Conservation (phyloP, 2,888 invertebrate genomes). For the Pecten maximus region DNA sequence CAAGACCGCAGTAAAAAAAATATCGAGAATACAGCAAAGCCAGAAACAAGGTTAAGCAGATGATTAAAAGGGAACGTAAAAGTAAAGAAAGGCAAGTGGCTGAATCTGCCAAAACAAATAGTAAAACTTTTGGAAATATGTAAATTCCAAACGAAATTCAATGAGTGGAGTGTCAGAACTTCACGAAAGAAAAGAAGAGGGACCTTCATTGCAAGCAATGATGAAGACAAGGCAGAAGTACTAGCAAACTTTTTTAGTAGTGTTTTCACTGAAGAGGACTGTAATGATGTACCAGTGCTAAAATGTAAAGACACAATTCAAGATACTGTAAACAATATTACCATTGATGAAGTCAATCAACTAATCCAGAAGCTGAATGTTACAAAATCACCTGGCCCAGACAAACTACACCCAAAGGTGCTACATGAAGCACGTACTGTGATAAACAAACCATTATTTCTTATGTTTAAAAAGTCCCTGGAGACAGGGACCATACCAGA, state of each 20-base stretch:
- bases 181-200: slow-evolving; percentile 23
- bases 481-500: no score
- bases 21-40: slow-evolving; percentile 41
- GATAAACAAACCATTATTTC: background rate
- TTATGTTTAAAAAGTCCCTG: no score
- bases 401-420: slow-evolving; percentile 7
- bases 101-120: slow-evolving; percentile 46
- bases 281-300: no score
- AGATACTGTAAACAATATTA: background rate
- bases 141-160: slow-evolving; percentile 45
- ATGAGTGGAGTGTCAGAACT: slow-evolving; percentile 41
- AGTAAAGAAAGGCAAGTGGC: slow-evolving; percentile 40
- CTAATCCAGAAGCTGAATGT: background rate
- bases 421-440: slow-evolving; percentile 23
- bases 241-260: no score
- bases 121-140: slow-evolving; percentile 52
- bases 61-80: slow-evolving; percentile 40
- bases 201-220: no score
- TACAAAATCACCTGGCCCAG: slow-evolving; percentile 33
- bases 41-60: slow-evolving; percentile 40
- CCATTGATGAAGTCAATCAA: background rate
- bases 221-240: no score
- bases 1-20: background rate
- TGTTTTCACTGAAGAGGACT: no score
- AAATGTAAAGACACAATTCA: no score